Base-by-base conservation (phyloP, 2,888 invertebrate genomes). In the Tineola bisselliella region DNA sequence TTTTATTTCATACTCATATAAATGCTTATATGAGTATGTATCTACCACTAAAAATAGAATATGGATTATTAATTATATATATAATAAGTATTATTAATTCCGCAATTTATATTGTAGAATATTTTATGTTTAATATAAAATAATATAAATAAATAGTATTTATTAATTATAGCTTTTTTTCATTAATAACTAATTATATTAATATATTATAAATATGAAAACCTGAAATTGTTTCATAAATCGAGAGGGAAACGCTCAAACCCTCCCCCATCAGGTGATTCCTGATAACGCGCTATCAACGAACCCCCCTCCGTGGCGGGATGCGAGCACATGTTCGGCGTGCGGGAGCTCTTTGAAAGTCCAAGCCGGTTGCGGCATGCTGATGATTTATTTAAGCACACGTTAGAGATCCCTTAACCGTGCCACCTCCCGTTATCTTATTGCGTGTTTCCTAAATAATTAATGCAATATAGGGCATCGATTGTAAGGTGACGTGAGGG, bases 361-460 rank as follows among this genome's bases (percentile, higher is more conserved):
- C 31, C 44, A 38, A 4, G 60, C 38, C 60, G 60, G 17, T 44
- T 19, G 25, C 44, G 4, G 44, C 38, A 43, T 8, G 60, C 25
- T 13, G 74, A 81, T 82, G 81, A 83, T 83, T 81, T 82, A 82
- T 84, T 82, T 82, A 81, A 81, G 81, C 69, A 74, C 73, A 72
- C 72, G 73, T 44, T 69, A 71, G 68, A 73, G 81, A 82, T 81
- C 81, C 79, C 78, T 86, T 84, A 86, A 84, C 87, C n/a, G 12
- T 86, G 80, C 79, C 83, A 84, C 81, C 83, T 86, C 76, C 79
- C 80, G 86, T 86, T 87, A 87, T 87, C 86, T 86, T 84, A 87
- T 87, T 86, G 87, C 87, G 87, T 88, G 88, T 84, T 87, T 87
- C 86, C 84, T 86, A 86, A 87, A 87, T 87, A 88, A 88, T 88